A percentile compares a stretch with the other conserved stretches of the same genome.
Conservation (phyloP, 1,140 invertebrate species). For the Tyrophagus putrescentiae region DNA sequence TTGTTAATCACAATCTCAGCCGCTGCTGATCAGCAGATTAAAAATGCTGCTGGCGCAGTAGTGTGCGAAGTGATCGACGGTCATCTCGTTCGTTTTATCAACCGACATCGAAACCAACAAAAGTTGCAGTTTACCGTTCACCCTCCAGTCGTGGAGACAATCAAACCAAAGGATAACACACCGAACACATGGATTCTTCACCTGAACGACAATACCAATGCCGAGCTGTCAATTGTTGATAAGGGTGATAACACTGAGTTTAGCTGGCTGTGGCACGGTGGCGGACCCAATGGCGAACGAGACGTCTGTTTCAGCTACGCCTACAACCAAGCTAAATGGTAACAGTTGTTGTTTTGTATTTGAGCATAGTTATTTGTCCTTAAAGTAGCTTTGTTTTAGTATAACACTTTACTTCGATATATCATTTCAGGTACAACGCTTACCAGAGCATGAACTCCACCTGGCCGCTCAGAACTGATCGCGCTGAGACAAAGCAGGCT, state of each 20-base stretch:
- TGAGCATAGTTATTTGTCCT: too few relatives aligned
- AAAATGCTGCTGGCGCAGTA: not conserved
- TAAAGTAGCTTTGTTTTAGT: too few relatives aligned
- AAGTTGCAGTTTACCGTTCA: not conserved
- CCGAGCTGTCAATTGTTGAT: not conserved
- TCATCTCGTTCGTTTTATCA: not conserved
- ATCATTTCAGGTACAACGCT: not conserved
- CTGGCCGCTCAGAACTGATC: not conserved
- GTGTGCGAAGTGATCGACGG: not conserved
- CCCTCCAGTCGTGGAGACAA: not conserved
- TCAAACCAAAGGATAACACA: not conserved
- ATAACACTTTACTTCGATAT: too few relatives aligned
- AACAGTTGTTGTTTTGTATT: too few relatives aligned
- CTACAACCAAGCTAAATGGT: too few relatives aligned
- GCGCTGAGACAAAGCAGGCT: not conserved
- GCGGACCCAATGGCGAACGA: not conserved
- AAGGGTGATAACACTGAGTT: too few relatives aligned
- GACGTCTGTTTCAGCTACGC: not conserved
- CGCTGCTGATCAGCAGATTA: too few relatives aligned
- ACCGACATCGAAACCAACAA: not conserved
- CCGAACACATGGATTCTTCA: not conserved
- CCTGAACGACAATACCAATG: not conserved
- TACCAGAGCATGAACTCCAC: not conserved
- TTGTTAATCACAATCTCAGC: too few relatives aligned
- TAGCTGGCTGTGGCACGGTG: not conserved